These are phyloP conservation scores for Benthosema pterotum DNA, from an alignment of 2,797 vertebrate genomes.

Conservation along the genomic window DNA sequence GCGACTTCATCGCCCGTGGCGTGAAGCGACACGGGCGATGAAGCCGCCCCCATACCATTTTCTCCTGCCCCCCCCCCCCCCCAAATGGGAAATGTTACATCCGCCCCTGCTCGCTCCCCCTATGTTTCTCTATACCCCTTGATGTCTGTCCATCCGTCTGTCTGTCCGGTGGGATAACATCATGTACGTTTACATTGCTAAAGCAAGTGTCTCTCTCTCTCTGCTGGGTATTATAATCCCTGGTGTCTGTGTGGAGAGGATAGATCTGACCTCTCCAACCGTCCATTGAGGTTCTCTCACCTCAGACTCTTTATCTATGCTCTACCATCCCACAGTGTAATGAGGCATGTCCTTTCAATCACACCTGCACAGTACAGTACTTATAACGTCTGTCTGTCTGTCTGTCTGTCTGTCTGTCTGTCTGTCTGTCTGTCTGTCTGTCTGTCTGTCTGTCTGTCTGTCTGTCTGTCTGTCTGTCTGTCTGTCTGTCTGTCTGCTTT, in stretches of 20 bases:
- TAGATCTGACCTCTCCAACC: conserved; percentile 62
- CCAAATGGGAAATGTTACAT: too few relatives aligned
- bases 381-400: conserved; percentile 38
- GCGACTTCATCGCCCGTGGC: too few relatives aligned
- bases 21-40: too few relatives aligned
- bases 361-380: conserved; percentile 36
- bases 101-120: background rate
- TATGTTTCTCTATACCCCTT: background rate
- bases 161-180: too few relatives aligned
- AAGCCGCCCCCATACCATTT: too few relatives aligned
- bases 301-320: conserved; percentile 53
- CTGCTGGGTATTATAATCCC: conserved; percentile 76
- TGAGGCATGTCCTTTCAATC: conserved; percentile 56
- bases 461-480: conserved; percentile 8
- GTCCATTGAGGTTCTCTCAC: conserved; percentile 63
- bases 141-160: background rate
- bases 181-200: too few relatives aligned
- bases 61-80: too few relatives aligned
- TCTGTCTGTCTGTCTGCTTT: conserved; percentile 19
- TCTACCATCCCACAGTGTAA: conserved; percentile 61
- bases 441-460: conserved; percentile 3
- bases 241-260: conserved; percentile 59
- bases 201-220: conserved; percentile 1
- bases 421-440: conserved; percentile 8
- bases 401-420: conserved; percentile 16